Conservation (phyloP, 2,888 invertebrate genomes). For the Steinernema hermaphroditum region DNA sequence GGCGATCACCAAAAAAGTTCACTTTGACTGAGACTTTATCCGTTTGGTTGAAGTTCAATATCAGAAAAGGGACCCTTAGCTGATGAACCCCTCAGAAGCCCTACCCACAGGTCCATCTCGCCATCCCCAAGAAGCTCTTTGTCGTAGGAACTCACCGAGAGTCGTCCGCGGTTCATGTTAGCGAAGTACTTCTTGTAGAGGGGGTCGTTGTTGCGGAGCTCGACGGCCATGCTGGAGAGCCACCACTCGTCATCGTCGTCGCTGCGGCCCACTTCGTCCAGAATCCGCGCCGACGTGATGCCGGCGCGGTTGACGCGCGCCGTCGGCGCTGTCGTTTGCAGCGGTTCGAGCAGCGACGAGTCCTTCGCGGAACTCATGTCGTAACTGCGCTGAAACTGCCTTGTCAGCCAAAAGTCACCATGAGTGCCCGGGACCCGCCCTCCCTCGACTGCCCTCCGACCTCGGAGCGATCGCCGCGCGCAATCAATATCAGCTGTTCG, state of each 20-base stretch:
- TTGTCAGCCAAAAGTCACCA: conserved; percentile 1
- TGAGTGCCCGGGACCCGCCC: background rate
- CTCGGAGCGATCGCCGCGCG: conserved; percentile 4
- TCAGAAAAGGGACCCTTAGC: too few relatives aligned
- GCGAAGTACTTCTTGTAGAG: conserved; percentile 45
- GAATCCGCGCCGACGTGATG: conserved; percentile 26
- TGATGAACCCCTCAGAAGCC: too few relatives aligned
- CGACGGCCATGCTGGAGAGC: conserved; percentile 39
- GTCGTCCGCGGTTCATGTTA: conserved; percentile 49
- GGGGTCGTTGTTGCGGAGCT: conserved; percentile 45
- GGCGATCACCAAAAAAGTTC: too few relatives aligned
- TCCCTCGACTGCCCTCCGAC: conserved; percentile 24
- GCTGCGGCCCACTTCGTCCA: conserved; percentile 29
- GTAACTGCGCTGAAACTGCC: conserved; percentile 27
- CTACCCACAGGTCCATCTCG: too few relatives aligned
- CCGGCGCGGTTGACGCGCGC: conserved; percentile 27
- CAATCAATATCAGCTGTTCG: conserved; percentile 30
- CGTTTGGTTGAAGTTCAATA: too few relatives aligned
- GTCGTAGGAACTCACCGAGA: conserved; percentile 41
- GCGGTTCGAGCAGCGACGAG: conserved; percentile 47
- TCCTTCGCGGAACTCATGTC: conserved; percentile 41
- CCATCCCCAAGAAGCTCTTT: too few relatives aligned
- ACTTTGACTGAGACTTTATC: too few relatives aligned
- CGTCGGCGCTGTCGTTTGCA: conserved; percentile 33
- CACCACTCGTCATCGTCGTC: conserved; percentile 26